Evolutionary conservation across 2,888 invertebrate species (phyloP).

Genomic region (Nemoura dubitans): DNA sequence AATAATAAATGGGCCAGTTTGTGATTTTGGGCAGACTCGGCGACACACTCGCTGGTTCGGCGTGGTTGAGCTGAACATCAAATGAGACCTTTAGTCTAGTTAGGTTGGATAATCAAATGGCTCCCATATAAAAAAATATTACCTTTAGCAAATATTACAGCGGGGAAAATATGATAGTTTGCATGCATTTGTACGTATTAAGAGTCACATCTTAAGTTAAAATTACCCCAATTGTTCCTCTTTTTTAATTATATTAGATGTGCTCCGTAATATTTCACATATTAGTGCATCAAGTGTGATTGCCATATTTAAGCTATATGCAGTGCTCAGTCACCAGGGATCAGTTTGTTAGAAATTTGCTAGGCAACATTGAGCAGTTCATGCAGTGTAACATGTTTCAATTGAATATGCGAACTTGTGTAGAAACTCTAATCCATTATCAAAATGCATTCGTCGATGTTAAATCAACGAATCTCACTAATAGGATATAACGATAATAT

Average conservation of each 20-base stretch:
- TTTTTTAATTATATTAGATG: background rate
- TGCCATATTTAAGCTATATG: no score
- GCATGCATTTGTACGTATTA: no score
- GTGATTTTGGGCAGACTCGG: background rate
- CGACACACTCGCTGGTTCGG: background rate
- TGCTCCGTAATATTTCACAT: background rate
- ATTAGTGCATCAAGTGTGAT: no score
- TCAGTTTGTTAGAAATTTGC: background rate
- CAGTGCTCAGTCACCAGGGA: background rate
- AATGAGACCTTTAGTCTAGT: background rate
- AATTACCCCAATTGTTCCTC: no score
- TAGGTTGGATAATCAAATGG: no score
- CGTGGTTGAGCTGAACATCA: background rate
- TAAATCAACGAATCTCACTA: background rate
- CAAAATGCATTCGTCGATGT: background rate
- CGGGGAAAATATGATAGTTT: no score
- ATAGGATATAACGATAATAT: background rate
- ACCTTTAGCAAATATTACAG: no score
- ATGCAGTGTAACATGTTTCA: background rate
- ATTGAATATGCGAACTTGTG: background rate
- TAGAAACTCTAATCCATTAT: background rate
- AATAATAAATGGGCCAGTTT: background rate
- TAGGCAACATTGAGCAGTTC: background rate
- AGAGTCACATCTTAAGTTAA: no score
- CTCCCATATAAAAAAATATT: no score